Evolutionary conservation across 2,888 invertebrate species (phyloP).

Genomic region (Nemoura dubitans): DNA sequence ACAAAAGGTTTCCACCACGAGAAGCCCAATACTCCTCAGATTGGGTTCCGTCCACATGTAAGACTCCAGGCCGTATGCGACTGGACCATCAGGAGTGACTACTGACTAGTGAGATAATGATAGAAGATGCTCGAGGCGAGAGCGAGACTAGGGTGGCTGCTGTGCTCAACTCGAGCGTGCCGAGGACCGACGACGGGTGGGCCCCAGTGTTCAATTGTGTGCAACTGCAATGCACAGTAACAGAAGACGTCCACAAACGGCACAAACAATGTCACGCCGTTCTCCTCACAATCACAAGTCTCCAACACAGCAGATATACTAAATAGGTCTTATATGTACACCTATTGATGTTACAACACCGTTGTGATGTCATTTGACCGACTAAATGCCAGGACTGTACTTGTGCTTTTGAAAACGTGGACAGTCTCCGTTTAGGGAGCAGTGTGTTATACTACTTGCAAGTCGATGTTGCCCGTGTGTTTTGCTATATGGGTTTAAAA

Average conservation of each 20-base stretch:
- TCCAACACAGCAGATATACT: not conserved
- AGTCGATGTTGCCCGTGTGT: conserved; percentile 17
- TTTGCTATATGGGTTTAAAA: conserved; percentile 7
- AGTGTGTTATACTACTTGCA: not conserved
- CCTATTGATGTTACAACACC: conserved; percentile 35
- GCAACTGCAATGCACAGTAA: not conserved
- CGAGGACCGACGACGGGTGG: conserved; percentile 15
- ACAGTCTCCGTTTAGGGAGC: conserved; percentile 28
- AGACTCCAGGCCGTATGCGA: not conserved
- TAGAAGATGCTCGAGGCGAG: not conserved
- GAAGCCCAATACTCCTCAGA: not conserved
- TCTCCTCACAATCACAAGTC: conserved; percentile 20
- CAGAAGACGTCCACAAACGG: conserved; percentile 20
- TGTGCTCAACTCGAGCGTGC: not conserved
- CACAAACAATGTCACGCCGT: conserved; percentile 32
- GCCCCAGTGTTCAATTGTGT: not conserved
- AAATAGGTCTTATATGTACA: conserved; percentile 32
- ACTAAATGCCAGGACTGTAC: not conserved
- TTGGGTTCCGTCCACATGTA: not conserved
- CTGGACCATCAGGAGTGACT: not conserved
- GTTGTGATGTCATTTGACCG: conserved; percentile 36
- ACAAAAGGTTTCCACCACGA: not conserved
- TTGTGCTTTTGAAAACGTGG: not conserved
- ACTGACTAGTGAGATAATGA: not conserved
- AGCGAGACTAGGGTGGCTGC: not conserved